Conservation (phyloP, 2,888 invertebrate species). For the Aquatica leii region DNA sequence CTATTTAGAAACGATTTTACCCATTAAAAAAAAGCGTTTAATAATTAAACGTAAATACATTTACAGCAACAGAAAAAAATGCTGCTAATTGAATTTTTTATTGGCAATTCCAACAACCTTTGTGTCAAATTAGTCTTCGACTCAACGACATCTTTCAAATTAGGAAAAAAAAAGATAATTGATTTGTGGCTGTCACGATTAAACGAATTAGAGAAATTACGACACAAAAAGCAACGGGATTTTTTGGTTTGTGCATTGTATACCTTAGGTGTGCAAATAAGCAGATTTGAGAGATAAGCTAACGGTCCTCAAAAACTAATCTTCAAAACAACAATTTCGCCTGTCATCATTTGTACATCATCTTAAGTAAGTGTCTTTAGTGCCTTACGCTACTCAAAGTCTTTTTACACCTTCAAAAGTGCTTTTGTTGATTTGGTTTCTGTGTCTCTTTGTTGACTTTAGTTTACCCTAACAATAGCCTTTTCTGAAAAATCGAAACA, state of each 20-base stretch:
- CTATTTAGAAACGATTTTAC: too few relatives aligned
- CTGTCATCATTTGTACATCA: conserved; percentile 1
- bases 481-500: neutral
- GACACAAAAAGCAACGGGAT: neutral
- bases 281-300: conserved; percentile 12
- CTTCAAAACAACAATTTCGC: conserved; percentile 13
- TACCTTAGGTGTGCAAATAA: conserved; percentile 13
- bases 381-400: neutral
- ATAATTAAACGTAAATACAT: too few relatives aligned
- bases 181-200: neutral
- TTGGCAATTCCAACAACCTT: too few relatives aligned
- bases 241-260: conserved; percentile 4
- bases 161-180: neutral
- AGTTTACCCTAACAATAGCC: neutral
- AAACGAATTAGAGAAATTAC: neutral
- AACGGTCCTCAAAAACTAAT: conserved; percentile 8
- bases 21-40: too few relatives aligned
- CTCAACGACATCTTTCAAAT: too few relatives aligned
- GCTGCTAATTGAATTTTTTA: too few relatives aligned
- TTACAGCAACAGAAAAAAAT: too few relatives aligned
- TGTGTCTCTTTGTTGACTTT: neutral
- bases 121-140: too few relatives aligned
- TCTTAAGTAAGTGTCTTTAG: too few relatives aligned
- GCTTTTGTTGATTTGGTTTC: conserved; percentile 3
- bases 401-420: neutral